These are phyloP conservation scores for Tachina lurida DNA, from an alignment of 2,888 invertebrate genomes.

Conservation along the genomic window DNA sequence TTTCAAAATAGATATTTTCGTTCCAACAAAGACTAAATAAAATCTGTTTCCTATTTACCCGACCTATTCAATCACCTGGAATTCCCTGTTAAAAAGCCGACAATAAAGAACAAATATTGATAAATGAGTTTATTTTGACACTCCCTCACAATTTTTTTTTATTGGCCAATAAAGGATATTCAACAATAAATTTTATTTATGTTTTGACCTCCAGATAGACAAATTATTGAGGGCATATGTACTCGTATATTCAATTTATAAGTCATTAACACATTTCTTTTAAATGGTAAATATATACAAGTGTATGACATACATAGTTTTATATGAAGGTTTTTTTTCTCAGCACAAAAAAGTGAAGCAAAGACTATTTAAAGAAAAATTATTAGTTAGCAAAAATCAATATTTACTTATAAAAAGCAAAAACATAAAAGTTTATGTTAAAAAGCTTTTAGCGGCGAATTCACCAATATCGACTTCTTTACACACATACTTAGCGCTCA, in stretches of 20 bases:
- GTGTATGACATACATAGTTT: not conserved
- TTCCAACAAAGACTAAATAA: too few relatives aligned
- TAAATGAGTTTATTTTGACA: not conserved
- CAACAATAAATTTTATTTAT: conserved; percentile 9
- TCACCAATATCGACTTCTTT: not conserved
- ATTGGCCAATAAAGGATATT: conserved; percentile 33
- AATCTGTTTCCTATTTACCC: too few relatives aligned
- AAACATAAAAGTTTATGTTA: conserved; percentile 3
- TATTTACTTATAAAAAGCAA: conserved; percentile 8
- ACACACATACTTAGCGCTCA: too few relatives aligned
- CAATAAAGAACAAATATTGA: not conserved
- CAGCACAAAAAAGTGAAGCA: not conserved
- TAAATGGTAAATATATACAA: not conserved
- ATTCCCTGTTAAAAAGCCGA: not conserved
- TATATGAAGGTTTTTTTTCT: not conserved
- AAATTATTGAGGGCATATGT: conserved; percentile 21
- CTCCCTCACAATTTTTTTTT: not conserved
- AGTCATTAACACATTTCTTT: conserved; percentile 10
- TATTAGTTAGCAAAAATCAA: conserved; percentile 34
- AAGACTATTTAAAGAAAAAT: not conserved
- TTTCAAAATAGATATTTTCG: too few relatives aligned
- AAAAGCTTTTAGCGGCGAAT: not conserved
- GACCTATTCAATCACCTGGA: too few relatives aligned
- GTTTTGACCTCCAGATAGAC: conserved; percentile 12
- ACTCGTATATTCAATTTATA: not conserved